Evolutionary conservation across 2,113 vertebrate species (phyloP).

Genomic region (Lasiurus cinereus): DNA sequence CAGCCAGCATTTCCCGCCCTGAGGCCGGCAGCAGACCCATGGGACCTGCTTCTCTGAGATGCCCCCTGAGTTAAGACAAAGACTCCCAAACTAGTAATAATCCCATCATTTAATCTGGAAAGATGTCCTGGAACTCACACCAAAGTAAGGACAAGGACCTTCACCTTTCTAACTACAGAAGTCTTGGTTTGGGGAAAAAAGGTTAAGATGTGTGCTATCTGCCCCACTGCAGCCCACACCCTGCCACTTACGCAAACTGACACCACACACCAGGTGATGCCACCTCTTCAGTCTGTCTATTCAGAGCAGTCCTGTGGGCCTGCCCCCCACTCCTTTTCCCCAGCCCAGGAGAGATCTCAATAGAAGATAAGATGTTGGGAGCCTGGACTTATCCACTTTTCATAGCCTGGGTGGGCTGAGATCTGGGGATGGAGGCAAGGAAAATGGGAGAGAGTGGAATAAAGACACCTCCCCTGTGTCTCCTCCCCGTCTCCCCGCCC

Average conservation of each 20-base stretch:
- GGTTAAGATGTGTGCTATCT: neutral
- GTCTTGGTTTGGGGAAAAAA: neutral
- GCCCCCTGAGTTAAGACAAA: neutral
- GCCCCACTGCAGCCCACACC: rapidly evolving
- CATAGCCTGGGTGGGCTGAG: neutral
- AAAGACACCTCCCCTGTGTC: neutral
- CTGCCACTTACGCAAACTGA: rapidly evolving
- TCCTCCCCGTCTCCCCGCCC: too few relatives aligned
- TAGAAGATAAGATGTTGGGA: neutral
- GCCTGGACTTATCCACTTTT: neutral
- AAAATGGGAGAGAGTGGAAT: neutral
- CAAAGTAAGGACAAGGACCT: neutral
- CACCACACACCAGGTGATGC: too few relatives aligned
- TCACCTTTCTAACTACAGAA: neutral
- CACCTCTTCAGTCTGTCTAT: neutral
- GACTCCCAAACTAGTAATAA: neutral
- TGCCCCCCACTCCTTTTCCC: rapidly evolving
- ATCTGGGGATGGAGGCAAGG: neutral
- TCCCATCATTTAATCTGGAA: neutral
- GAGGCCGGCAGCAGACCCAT: neutral
- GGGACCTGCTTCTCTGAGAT: neutral
- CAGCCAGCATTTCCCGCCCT: rapidly evolving
- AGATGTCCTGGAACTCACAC: neutral
- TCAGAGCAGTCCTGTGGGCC: neutral
- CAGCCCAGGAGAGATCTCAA: neutral